Evolutionary conservation across 2,113 vertebrate genomes (phyloP).

Genomic region (Mastomys coucha): DNA sequence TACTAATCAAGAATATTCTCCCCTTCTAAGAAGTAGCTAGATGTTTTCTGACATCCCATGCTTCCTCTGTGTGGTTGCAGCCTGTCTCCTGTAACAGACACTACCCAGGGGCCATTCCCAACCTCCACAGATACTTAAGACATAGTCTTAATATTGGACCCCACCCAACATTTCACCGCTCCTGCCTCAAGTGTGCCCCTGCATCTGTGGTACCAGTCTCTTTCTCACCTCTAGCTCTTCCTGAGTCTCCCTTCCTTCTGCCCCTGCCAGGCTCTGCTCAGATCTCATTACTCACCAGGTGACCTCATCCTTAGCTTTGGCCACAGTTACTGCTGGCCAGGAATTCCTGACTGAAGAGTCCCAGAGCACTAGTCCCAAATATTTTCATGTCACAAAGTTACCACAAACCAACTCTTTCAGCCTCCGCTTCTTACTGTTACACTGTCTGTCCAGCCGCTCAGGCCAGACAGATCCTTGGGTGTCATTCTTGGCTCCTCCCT

Average conservation of each 20-base stretch:
- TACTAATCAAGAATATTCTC: not conserved
- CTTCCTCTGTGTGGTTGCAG: not conserved
- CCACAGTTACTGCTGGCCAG: not conserved
- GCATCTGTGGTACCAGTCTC: not conserved
- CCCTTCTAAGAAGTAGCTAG: not conserved
- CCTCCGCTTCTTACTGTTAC: not conserved
- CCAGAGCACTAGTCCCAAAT: not conserved
- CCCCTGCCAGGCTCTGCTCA: not conserved
- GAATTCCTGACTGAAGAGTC: not conserved
- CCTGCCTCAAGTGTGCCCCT: not conserved
- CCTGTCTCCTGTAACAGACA: conserved; percentile 26
- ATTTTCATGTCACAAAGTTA: not conserved
- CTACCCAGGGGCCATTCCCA: not conserved
- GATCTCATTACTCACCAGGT: conserved; percentile 1
- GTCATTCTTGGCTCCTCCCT: not conserved
- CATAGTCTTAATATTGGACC: not conserved
- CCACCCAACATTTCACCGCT: not conserved
- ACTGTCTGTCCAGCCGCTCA: not conserved
- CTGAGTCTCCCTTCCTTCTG: not conserved
- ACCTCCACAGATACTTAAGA: not conserved
- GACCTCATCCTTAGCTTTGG: conserved; percentile 3
- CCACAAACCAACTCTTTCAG: not conserved
- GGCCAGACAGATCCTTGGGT: not conserved
- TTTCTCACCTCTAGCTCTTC: not conserved
- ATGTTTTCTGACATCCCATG: not conserved